Conservation (phyloP, 1,140 invertebrate genomes). For the Drosophila lacteicornis region DNA sequence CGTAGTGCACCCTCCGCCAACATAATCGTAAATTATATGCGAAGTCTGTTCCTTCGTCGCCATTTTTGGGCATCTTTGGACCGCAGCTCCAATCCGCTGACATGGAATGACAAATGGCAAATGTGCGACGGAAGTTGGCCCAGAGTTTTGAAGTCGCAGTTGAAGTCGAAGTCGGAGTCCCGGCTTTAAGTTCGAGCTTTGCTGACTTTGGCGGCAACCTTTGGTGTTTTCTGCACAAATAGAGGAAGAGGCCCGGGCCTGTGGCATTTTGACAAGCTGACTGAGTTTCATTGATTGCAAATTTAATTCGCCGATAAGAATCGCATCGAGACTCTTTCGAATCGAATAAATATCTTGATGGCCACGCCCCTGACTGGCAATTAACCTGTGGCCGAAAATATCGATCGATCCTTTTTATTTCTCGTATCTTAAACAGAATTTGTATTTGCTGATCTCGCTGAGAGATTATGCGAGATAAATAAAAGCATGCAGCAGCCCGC, state of each 20-base stretch:
- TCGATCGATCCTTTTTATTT: conserved; percentile 50
- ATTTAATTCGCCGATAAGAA: conserved; percentile 61
- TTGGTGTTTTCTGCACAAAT: conserved; percentile 19
- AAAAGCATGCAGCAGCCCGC: conserved; percentile 4
- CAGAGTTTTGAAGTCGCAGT: conserved; percentile 24
- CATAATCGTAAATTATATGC: conserved; percentile 79
- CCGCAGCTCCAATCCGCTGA: conserved; percentile 36
- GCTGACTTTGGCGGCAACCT: conserved; percentile 6
- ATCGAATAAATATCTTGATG: conserved; percentile 11
- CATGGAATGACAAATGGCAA: conserved; percentile 79
- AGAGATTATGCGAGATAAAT: conserved; percentile 29
- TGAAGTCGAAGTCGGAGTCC: conserved; percentile 14
- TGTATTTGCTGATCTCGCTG: conserved; percentile 76
- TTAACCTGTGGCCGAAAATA: conserved; percentile 35
- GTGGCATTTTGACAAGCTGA: conserved; percentile 63
- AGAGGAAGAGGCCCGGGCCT: conserved; percentile 39
- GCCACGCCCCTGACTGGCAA: conserved; percentile 45
- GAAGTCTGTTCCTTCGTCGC: conserved; percentile 53
- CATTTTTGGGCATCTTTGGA: conserved; percentile 60
- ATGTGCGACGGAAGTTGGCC: conserved; percentile 73
- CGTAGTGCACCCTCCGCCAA: conserved; percentile 27
- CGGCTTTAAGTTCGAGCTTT: conserved; percentile 2
- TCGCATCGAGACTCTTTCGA: conserved; percentile 18
- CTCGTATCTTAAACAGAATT: conserved; percentile 78
- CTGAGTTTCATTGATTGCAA: conserved; percentile 72